Conservation (phyloP, 92 coral and sea anemone genomes). For the Meandrina meandrites region DNA sequence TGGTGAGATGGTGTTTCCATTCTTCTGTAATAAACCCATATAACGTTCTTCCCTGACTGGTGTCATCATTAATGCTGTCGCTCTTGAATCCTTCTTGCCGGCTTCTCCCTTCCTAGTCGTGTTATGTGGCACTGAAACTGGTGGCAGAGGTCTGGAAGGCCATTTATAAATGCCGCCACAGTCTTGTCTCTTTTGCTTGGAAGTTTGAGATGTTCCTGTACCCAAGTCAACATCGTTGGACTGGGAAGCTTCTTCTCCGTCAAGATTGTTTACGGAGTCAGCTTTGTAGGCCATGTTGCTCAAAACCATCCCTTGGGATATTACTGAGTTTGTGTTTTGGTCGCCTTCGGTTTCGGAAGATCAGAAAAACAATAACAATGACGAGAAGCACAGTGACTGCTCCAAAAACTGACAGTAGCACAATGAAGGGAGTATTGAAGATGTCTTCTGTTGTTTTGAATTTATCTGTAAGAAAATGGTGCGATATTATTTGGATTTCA, state of each 20-base stretch:
- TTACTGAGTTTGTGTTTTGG: neutral
- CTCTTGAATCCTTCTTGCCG: neutral
- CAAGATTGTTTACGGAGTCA: neutral
- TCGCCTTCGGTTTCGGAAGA: neutral
- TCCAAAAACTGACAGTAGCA: neutral
- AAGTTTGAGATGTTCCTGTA: neutral
- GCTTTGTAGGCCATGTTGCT: neutral
- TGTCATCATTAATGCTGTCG: neutral
- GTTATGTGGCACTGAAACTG: neutral
- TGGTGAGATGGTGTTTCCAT: neutral
- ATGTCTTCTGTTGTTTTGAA: neutral
- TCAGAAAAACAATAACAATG: neutral
- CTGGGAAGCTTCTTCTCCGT: neutral
- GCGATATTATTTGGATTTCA: too few relatives aligned
- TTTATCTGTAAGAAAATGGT: neutral
- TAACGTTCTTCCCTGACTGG: neutral
- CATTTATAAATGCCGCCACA: neutral
- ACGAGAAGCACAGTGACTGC: neutral
- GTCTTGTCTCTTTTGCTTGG: neutral
- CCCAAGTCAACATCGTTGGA: conserved; percentile 5
- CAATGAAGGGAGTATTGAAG: neutral
- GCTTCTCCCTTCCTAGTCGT: neutral
- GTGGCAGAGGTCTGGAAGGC: conserved; percentile 3
- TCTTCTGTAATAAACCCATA: neutral
- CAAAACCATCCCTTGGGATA: neutral